These are phyloP conservation scores for Trogon melanurus DNA, from an alignment of 2,113 vertebrate species.

Conservation along the genomic window DNA sequence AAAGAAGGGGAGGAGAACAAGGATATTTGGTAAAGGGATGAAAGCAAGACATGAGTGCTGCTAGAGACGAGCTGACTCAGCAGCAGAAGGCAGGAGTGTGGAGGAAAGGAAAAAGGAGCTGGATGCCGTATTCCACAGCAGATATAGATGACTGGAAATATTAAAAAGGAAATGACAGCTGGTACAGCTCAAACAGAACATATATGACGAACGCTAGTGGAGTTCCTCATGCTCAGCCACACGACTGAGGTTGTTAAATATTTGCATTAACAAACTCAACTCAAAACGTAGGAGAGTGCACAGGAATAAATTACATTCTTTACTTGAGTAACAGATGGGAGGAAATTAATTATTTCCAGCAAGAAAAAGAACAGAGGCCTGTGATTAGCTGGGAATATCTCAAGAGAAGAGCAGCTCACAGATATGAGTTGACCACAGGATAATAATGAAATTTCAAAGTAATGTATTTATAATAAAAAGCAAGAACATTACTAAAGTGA, in stretches of 20 bases:
- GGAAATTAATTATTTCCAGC: not conserved
- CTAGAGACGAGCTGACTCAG: not conserved
- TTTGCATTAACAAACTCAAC: not conserved
- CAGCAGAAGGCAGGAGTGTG: not conserved
- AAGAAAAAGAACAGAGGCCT: not conserved
- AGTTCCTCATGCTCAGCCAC: not conserved
- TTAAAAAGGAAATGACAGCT: not conserved
- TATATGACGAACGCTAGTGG: not conserved
- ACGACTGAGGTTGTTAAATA: not conserved
- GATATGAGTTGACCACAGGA: not conserved
- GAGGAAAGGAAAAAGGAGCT: not conserved
- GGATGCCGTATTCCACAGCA: not conserved
- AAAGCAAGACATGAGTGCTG: not conserved
- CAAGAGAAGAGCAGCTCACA: not conserved
- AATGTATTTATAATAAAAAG: not conserved
- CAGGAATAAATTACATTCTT: not conserved
- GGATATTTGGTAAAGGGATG: not conserved
- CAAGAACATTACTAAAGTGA: not conserved
- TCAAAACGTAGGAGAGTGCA: not conserved
- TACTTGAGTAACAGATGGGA: not conserved
- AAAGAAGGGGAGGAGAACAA: not conserved
- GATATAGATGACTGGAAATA: not conserved
- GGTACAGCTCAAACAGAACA: not conserved
- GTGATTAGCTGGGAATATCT: not conserved
- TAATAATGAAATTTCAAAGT: not conserved